phyloP scores from a whole-genome alignment of 2,113 vertebrate genomes.

The Saguinus imperator region DNA sequence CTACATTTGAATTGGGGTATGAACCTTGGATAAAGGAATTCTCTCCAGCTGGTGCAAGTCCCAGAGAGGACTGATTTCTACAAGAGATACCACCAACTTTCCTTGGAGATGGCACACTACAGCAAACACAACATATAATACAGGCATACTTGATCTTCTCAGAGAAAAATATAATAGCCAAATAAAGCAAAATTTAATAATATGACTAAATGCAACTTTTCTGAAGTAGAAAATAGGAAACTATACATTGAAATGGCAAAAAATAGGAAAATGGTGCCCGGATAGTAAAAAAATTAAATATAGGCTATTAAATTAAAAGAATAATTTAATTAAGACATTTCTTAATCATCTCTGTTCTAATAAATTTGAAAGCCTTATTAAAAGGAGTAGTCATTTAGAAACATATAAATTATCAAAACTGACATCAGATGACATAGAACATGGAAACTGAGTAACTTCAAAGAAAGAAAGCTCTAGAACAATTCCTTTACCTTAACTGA shows the following conservation, averaged over 20 bases:
- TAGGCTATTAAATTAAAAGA: background rate
- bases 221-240: background rate
- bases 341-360: background rate
- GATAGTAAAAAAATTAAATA: background rate
- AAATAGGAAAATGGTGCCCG: background rate
- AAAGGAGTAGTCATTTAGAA: background rate
- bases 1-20: background rate
- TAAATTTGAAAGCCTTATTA: constrained; percentile 6
- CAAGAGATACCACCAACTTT: background rate
- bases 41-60: background rate
- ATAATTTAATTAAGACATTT: background rate
- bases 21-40: background rate
- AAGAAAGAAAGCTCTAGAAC: background rate
- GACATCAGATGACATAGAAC: background rate
- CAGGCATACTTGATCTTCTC: background rate
- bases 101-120: background rate
- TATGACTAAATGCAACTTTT: background rate
- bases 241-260: background rate
- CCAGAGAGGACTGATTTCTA: background rate
- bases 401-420: constrained; percentile 7
- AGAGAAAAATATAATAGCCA: background rate
- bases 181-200: background rate
- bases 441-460: background rate
- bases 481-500: background rate
- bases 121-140: background rate